phyloP scores from a whole-genome alignment of 2,797 vertebrate species.

The Saxicola maurus region DNA sequence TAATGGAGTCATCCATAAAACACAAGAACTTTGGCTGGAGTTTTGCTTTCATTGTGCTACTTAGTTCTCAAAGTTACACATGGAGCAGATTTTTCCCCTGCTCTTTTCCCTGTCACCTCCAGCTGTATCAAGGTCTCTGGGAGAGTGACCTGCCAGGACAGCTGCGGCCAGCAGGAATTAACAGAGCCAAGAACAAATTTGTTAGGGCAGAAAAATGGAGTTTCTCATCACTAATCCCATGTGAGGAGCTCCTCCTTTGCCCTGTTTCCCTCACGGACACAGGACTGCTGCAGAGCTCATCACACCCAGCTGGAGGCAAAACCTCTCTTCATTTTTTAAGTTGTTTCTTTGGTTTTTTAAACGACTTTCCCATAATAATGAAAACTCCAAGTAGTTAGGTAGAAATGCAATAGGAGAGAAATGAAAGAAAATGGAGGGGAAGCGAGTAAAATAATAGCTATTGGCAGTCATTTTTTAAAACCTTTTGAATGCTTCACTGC shows the following conservation, averaged over 20 bases:
- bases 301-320: neutral
- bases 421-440: neutral
- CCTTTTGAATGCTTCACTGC: neutral
- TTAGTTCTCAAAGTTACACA: neutral
- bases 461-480: neutral
- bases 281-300: neutral
- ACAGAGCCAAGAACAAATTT: neutral
- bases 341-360: neutral
- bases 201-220: neutral
- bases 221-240: neutral
- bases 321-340: accelerated
- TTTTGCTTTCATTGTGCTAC: neutral
- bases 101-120: neutral
- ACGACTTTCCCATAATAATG: neutral
- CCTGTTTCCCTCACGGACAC: accelerated
- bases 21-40: neutral
- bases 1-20: neutral
- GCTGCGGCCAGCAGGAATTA: neutral
- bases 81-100: accelerated
- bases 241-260: neutral
- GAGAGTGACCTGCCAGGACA: slow-evolving; percentile 33
- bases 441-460: neutral
- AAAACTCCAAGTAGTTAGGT: neutral
- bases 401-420: neutral
- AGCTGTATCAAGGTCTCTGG: neutral